These are phyloP conservation scores for Temnothorax nylanderi DNA, from an alignment of 1,140 invertebrate species.

Conservation along the genomic window DNA sequence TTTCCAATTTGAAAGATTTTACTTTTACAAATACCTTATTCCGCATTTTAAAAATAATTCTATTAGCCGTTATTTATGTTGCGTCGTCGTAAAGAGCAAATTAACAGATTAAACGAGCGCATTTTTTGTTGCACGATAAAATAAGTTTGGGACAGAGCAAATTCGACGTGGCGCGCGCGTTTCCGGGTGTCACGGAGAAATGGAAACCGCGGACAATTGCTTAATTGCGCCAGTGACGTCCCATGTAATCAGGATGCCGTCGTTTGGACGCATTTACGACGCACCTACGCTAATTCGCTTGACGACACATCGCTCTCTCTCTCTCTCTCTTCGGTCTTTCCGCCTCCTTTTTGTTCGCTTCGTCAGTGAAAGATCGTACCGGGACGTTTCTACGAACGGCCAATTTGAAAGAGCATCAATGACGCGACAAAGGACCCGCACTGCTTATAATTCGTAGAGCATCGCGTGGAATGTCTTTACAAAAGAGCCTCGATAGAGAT, in stretches of 20 bases:
- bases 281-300: conserved; percentile 81
- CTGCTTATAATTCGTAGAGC: neutral
- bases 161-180: conserved; percentile 52
- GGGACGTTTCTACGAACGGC: conserved; percentile 1
- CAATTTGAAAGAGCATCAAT: conserved; percentile 30
- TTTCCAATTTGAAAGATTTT: neutral
- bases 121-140: neutral
- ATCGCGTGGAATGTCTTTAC: neutral
- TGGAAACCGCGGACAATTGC: conserved; percentile 83
- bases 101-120: neutral
- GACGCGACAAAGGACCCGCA: conserved; percentile 32
- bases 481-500: neutral
- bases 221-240: conserved; percentile 81
- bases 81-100: neutral
- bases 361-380: neutral
- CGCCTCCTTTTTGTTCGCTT: neutral
- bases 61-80: neutral
- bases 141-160: neutral
- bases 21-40: neutral
- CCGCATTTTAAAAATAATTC: neutral
- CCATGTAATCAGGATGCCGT: conserved; percentile 84
- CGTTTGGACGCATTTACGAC: conserved; percentile 80
- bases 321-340: neutral
- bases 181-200: conserved; percentile 78
- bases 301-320: conserved; percentile 6